phyloP scores from a whole-genome alignment of 2,113 vertebrate genomes.

The Paratilapia polleni region DNA sequence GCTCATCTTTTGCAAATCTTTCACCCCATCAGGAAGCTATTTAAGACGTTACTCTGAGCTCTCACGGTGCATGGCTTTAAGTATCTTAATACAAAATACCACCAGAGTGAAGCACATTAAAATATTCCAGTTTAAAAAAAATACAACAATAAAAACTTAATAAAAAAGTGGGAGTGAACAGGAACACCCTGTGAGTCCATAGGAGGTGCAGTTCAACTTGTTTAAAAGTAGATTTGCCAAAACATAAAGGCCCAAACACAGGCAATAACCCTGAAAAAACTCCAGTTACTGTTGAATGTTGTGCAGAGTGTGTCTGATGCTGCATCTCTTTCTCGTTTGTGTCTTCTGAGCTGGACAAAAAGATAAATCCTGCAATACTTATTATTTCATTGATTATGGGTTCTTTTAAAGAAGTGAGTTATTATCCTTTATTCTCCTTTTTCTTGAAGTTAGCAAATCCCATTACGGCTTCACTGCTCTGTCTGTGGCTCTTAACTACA shows the following conservation, averaged over 20 bases:
- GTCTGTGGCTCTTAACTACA: too few species aligned
- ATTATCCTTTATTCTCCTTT: background rate
- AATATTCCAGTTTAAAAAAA: conserved; percentile 71
- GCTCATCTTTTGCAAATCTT: background rate
- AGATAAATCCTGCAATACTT: conserved; percentile 54
- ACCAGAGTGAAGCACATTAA: conserved; percentile 62
- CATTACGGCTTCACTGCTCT: too few species aligned
- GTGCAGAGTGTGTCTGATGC: background rate
- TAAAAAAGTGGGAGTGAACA: conserved; percentile 30
- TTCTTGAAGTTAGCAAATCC: too few species aligned
- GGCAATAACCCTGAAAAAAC: conserved; percentile 53
- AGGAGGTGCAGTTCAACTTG: conserved; percentile 63
- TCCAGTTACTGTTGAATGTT: conserved; percentile 46
- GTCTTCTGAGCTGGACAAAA: conserved; percentile 39
- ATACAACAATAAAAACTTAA: conserved; percentile 60
- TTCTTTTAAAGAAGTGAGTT: too few species aligned
- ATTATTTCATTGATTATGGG: background rate
- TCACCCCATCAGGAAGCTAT: conserved; percentile 10
- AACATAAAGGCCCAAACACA: conserved; percentile 58
- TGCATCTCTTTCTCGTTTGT: conserved; percentile 18
- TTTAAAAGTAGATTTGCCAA: conserved; percentile 75
- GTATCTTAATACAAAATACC: conserved; percentile 61
- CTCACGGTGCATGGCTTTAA: conserved; percentile 65
- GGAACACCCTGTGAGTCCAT: conserved; percentile 49
- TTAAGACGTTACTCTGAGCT: conserved; percentile 13